Base-by-base conservation (phyloP, 1,140 invertebrate genomes). In the Meteorus sp. region DNA sequence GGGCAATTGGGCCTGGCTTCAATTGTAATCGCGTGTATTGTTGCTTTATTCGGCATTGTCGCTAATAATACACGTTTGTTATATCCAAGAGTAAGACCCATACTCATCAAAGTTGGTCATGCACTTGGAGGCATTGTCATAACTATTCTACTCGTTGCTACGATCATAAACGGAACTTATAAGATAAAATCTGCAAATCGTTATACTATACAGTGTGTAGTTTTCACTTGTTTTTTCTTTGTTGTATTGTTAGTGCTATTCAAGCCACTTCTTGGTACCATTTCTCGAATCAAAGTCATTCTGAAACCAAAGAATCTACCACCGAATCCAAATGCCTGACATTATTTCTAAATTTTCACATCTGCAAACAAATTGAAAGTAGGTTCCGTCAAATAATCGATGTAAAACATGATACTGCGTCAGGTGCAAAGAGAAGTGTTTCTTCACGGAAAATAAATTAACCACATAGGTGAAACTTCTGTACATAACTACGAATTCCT, bases 41-140 rank as follows among this genome's bases (percentile, higher is more conserved):
- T 69, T 0, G 69, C 70, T 0, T 1, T 43, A 2, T 76, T 74
- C 45, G 78, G 78, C 0, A 60, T 78, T 19, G 23, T 76, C 0
- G 68, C 77, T 0, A 73, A 77, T 31, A 77, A 79, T 58, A 72
- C 73, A 7, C 65, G 62, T 3, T 78, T 73, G 75, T 17, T 80
- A 8, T 77, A 77, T 45, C 78, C 77, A 0, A 52, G 35, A 0
- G 50, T 79, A 1, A 60, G 73, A 29, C 77, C 77, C 0, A 53
- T 78, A 0, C 15, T 74, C 0, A 25, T 78, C 6, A 80, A 79
- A 51, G 68, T 79, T 5, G n/a, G 63, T 5, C 78, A 80, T 35
- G 72, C 69, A 1, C 70, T 67, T 7, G 68, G 65, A 0, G 78
- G 77, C 2, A 78, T 78, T 11, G 27, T 47, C 0, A 51, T 72